phyloP scores from a whole-genome alignment of 2,888 invertebrate genomes.

The Tuberolachnus salignus region DNA sequence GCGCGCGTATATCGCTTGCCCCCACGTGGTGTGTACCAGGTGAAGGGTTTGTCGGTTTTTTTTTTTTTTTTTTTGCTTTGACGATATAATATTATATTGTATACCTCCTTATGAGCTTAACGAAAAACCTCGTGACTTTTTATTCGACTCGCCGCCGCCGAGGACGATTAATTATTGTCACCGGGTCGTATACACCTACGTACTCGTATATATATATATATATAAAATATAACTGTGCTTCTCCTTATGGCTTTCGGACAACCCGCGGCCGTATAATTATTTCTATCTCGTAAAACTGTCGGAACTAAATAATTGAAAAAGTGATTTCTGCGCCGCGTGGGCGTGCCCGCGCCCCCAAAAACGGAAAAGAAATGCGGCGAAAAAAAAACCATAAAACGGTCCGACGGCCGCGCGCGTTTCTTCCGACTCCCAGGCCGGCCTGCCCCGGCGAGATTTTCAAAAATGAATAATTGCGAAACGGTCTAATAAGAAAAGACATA shows the following conservation, averaged over 20 bases:
- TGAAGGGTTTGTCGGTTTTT: constrained; percentile 19
- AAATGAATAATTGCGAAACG: constrained; percentile 22
- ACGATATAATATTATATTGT: no score
- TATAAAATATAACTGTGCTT: neutral
- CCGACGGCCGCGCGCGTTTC: neutral
- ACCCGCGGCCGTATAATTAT: constrained; percentile 18
- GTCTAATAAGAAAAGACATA: neutral
- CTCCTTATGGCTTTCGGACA: constrained; percentile 18
- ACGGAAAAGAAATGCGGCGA: neutral
- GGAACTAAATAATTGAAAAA: constrained; percentile 49
- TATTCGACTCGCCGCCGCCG: constrained; percentile 13
- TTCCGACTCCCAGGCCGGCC: neutral
- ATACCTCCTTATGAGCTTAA: neutral
- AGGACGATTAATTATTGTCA: constrained; percentile 39
- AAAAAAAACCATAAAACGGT: constrained; percentile 16
- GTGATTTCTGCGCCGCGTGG: constrained; percentile 24
- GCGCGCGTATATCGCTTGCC: neutral
- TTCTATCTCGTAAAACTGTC: constrained; percentile 48
- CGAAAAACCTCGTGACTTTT: constrained; percentile 40
- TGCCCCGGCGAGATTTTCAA: neutral
- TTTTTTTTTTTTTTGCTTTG: constrained; percentile 27
- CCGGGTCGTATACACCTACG: neutral
- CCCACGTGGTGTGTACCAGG: neutral
- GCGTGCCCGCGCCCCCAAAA: no score
- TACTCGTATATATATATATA: no score